Percentiles rank a stretch among this genome's conserved stretches.
These are phyloP conservation scores for Hydrochoerus hydrochaeris DNA, from an alignment of 2,113 vertebrate species.

Conservation along the genomic window DNA sequence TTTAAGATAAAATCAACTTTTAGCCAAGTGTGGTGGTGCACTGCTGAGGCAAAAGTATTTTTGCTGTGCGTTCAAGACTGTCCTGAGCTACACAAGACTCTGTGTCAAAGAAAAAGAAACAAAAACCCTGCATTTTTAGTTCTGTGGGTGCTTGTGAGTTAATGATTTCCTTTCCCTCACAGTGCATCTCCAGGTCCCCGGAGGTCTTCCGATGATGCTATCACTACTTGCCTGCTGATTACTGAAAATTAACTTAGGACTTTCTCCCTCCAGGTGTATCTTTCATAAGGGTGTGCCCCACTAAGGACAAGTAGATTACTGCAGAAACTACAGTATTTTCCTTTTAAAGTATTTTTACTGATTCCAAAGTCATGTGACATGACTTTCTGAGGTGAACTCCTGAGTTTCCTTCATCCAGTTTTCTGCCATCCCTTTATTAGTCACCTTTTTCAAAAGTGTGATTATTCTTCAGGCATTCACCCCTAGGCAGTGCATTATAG, in stretches of 20 bases:
- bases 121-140: background rate
- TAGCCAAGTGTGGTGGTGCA: background rate
- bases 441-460: background rate
- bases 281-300: background rate
- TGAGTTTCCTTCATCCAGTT: background rate
- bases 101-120: background rate
- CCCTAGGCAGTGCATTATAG: background rate
- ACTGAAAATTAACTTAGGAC: conserved; percentile 28
- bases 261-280: background rate
- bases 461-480: background rate
- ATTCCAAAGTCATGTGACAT: background rate
- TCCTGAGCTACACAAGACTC: background rate
- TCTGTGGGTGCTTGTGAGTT: conserved; percentile 35
- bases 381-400: too few relatives aligned
- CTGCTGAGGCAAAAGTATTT: background rate
- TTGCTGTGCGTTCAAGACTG: background rate
- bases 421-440: background rate
- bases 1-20: conserved; percentile 28
- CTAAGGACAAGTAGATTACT: background rate
- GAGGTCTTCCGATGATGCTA: background rate
- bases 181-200: background rate
- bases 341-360: conserved; percentile 6
- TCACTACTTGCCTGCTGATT: background rate
- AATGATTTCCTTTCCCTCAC: conserved; percentile 15
- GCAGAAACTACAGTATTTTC: background rate